These are phyloP conservation scores for Lasioglossum malachurum DNA, from an alignment of 2,888 invertebrate species.

Conservation along the genomic window DNA sequence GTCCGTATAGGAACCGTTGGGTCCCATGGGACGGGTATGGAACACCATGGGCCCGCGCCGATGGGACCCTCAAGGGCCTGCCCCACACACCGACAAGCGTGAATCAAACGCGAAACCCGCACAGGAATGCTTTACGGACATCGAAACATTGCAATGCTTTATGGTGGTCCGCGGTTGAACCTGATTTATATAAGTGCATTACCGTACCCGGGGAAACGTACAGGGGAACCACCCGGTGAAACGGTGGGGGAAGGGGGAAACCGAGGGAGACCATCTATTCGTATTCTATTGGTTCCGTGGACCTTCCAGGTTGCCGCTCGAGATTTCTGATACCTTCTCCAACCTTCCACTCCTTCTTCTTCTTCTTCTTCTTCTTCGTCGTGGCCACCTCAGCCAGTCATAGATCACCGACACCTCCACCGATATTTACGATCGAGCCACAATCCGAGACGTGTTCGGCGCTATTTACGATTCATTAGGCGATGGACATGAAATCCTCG, in stretches of 20 bases:
- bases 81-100: conserved; percentile 81
- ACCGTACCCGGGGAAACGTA: conserved; percentile 78
- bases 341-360: neutral
- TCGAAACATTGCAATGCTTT: conserved; percentile 85
- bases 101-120: conserved; percentile 84
- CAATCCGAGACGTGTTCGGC: conserved; percentile 27
- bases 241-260: neutral
- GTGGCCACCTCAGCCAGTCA: conserved; percentile 21
- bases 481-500: neutral
- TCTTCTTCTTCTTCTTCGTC: neutral
- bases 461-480: conserved; percentile 13
- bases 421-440: conserved; percentile 48
- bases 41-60: conserved; percentile 53
- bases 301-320: conserved; percentile 56
- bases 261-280: conserved; percentile 53
- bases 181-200: conserved; percentile 85
- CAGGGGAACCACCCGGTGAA: conserved; percentile 33
- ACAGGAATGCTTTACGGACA: conserved; percentile 84
- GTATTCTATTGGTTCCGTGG: conserved; percentile 64
- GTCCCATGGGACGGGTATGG: conserved; percentile 61
- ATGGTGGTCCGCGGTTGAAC: conserved; percentile 85
- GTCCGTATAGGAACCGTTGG: conserved; percentile 47
- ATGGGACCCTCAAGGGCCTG: conserved; percentile 69
- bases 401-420: conserved; percentile 47
- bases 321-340: conserved; percentile 54